Evolutionary conservation across 1,140 invertebrate genomes (phyloP).

Genomic region (Protaetia brevitarsis): DNA sequence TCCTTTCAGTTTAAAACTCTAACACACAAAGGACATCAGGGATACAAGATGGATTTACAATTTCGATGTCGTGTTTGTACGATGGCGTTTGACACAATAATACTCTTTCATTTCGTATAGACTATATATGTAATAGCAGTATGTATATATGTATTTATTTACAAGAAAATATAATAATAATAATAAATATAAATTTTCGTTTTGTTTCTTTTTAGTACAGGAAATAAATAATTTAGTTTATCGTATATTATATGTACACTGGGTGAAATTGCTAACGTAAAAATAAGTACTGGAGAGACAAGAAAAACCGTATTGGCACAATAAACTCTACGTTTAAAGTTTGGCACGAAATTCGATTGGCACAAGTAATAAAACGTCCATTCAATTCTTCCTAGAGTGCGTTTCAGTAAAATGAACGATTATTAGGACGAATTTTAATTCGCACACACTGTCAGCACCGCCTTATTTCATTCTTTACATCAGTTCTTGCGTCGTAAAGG

Average conservation of each 20-base stretch:
- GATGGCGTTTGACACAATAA: too few species aligned
- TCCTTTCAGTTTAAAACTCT: not conserved
- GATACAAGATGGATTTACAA: not conserved
- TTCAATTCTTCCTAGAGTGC: too few species aligned
- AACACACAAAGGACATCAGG: not conserved
- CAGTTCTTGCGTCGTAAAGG: too few species aligned
- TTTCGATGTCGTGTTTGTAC: too few species aligned
- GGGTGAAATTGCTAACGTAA: constrained; percentile 5
- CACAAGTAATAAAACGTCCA: constrained; percentile 28
- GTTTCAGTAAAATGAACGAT: too few species aligned
- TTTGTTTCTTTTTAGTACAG: constrained; percentile 28
- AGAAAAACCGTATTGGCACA: constrained; percentile 25
- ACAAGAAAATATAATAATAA: constrained; percentile 33
- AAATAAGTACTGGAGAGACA: constrained; percentile 6
- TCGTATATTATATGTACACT: constrained; percentile 21
- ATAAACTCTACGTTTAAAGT: constrained; percentile 30
- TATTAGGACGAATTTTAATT: too few species aligned
- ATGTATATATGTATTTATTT: constrained; percentile 31
- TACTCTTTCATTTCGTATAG: not conserved
- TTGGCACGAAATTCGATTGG: constrained; percentile 36
- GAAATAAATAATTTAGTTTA: constrained; percentile 32
- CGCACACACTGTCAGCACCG: too few species aligned
- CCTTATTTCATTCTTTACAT: too few species aligned
- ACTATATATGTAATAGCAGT: constrained; percentile 26
- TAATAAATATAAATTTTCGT: constrained; percentile 18